Conservation (phyloP, 2,888 invertebrate species). For the Cataglyphis rosenhaueri region DNA sequence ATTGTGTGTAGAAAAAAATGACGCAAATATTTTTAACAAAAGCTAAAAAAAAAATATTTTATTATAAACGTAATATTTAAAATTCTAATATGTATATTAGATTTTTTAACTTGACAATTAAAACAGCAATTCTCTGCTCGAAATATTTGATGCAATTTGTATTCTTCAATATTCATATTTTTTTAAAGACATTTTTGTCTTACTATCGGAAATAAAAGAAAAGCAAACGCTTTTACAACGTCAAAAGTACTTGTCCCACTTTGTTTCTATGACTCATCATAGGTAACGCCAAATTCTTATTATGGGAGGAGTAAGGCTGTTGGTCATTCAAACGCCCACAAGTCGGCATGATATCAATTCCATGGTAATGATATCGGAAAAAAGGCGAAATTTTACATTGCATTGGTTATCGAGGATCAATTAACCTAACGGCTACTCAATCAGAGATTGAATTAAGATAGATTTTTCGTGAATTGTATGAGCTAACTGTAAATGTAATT, state of each 20-base stretch:
- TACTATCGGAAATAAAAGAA: too few species aligned
- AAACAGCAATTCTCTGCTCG: neutral
- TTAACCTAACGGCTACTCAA: slow-evolving; percentile 52
- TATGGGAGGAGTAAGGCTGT: neutral
- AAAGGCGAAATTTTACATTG: slow-evolving; percentile 16
- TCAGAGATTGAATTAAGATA: slow-evolving; percentile 58
- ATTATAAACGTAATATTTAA: neutral
- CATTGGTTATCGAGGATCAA: slow-evolving; percentile 51
- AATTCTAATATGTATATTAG: too few species aligned
- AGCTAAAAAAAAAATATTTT: neutral
- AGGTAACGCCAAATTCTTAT: neutral
- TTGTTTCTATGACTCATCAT: neutral
- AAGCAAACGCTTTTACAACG: neutral
- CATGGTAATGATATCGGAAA: slow-evolving; percentile 25
- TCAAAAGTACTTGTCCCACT: neutral
- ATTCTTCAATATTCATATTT: neutral
- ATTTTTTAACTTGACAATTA: neutral
- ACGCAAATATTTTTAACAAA: neutral
- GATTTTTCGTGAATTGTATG: slow-evolving; percentile 57
- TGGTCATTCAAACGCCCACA: slow-evolving; percentile 18
- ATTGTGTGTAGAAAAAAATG: neutral
- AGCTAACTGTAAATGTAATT: slow-evolving; percentile 63
- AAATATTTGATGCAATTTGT: neutral
- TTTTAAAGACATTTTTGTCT: too few species aligned
- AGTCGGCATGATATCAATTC: slow-evolving; percentile 29